phyloP scores from a whole-genome alignment of 2,888 invertebrate genomes.

The Idaea dimidiata region DNA sequence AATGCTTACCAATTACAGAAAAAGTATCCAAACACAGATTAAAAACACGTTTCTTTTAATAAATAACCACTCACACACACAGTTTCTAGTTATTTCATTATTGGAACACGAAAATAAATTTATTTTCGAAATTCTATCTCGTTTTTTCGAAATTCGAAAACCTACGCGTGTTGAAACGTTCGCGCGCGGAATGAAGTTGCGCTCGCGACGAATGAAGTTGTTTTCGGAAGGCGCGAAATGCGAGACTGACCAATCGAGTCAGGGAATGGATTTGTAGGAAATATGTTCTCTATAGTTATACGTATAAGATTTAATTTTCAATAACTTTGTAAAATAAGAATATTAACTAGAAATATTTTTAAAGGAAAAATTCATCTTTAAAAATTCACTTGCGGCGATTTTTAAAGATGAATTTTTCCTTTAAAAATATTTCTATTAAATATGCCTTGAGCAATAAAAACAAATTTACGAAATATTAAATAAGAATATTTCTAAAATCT shows the following conservation, averaged over 20 bases:
- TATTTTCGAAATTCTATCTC: slow-evolving; percentile 16
- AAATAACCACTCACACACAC: slow-evolving; percentile 26
- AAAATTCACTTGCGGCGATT: too few species aligned
- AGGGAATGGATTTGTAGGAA: not conserved
- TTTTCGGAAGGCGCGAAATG: slow-evolving; percentile 38
- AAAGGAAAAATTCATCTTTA: too few species aligned
- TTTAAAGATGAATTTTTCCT: too few species aligned
- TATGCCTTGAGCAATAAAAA: too few species aligned
- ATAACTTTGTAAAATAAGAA: too few species aligned
- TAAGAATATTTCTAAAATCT: too few species aligned
- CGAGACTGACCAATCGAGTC: slow-evolving; percentile 30
- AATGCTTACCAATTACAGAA: slow-evolving; percentile 18
- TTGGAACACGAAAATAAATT: slow-evolving; percentile 31
- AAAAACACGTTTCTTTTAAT: slow-evolving; percentile 14
- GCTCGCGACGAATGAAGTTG: slow-evolving; percentile 59
- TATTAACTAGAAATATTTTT: too few species aligned
- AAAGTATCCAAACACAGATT: slow-evolving; percentile 10
- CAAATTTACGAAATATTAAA: too few species aligned
- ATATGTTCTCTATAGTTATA: not conserved
- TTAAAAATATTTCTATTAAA: too few species aligned
- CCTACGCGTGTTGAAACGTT: slow-evolving; percentile 51
- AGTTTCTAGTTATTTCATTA: slow-evolving; percentile 40
- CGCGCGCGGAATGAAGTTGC: slow-evolving; percentile 68
- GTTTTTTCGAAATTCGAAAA: slow-evolving; percentile 44
- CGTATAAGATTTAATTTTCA: not conserved